phyloP scores from a whole-genome alignment of 2,797 vertebrate genomes.

The Meriones psammophilus region DNA sequence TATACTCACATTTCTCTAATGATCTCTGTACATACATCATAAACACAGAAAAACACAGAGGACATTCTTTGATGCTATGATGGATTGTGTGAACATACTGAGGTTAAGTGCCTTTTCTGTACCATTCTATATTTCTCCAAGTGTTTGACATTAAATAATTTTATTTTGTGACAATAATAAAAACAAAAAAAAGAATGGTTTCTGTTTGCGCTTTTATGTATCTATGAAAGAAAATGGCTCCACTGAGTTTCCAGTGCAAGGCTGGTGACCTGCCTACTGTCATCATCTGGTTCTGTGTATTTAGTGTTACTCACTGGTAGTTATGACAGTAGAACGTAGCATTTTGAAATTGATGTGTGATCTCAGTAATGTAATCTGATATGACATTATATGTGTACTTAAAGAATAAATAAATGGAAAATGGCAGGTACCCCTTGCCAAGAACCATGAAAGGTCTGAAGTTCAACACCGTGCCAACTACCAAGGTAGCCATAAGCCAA shows the following conservation, averaged over 20 bases:
- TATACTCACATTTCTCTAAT: neutral
- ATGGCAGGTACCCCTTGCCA: neutral
- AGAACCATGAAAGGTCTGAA: neutral
- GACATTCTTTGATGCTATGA: neutral
- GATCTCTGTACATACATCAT: neutral
- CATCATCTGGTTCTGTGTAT: neutral
- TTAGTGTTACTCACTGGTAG: neutral
- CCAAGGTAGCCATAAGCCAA: neutral
- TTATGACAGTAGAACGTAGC: neutral
- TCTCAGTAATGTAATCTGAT: neutral
- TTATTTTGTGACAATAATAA: neutral
- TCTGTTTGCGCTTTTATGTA: neutral
- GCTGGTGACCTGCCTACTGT: neutral
- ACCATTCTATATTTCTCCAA: neutral
- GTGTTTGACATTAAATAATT: neutral
- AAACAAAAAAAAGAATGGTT: neutral
- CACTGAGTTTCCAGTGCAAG: neutral
- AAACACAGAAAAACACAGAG: neutral
- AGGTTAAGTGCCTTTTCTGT: neutral
- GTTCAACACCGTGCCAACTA: neutral
- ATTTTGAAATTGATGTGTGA: neutral
- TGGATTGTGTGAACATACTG: neutral
- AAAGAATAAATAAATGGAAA: neutral
- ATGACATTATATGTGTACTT: neutral
- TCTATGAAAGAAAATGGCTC: slow-evolving; percentile 12